Conservation (phyloP, 2,113 vertebrate species). For the Emydura subglobosa region DNA sequence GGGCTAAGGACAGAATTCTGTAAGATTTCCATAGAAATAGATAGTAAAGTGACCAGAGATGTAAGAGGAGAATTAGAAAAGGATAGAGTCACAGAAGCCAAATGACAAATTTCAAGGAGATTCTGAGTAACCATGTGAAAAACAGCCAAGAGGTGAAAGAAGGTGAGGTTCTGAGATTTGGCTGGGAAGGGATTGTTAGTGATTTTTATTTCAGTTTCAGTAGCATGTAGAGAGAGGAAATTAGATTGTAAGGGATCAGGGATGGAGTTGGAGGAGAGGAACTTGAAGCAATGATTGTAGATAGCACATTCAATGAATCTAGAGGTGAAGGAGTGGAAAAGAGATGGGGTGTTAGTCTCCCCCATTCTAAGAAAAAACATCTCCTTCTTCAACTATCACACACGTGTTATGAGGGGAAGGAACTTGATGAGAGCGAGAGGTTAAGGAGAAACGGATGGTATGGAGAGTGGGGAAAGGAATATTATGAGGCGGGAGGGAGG, state of each 20-base stretch:
- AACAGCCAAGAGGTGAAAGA: neutral
- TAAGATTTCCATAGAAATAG: neutral
- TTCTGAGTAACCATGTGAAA: neutral
- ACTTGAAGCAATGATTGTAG: neutral
- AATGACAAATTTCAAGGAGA: neutral
- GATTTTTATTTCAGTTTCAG: neutral
- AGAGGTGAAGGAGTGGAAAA: too few relatives aligned
- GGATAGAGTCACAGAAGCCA: neutral
- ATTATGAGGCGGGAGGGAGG: neutral
- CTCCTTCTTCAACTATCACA: neutral
- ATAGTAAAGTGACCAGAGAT: neutral
- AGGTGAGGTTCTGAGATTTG: fast-evolving
- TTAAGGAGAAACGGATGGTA: slow-evolving; percentile 1
- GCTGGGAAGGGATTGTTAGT: neutral
- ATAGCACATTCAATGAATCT: too few relatives aligned
- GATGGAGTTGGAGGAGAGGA: neutral
- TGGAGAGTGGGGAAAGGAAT: neutral
- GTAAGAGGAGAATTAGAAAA: neutral
- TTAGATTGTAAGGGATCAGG: too few relatives aligned
- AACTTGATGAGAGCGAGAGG: neutral
- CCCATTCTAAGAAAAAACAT: too few relatives aligned
- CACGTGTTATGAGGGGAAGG: neutral
- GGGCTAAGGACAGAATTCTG: neutral
- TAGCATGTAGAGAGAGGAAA: neutral
- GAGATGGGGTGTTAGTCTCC: neutral